Conservation (phyloP, 2,797 vertebrate genomes). For the Cuniculus paca region DNA sequence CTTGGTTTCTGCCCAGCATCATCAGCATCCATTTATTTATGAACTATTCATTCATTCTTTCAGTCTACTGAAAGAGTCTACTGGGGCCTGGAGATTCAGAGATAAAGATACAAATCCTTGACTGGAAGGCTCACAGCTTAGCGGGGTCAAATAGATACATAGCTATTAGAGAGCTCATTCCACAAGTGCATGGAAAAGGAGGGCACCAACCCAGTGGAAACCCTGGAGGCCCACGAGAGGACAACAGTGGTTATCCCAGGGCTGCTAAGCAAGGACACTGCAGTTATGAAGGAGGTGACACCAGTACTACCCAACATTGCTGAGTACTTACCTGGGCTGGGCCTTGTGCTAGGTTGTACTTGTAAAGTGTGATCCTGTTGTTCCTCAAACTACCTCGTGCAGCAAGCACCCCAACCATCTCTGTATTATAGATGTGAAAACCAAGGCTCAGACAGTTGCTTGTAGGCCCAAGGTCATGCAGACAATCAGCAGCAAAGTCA, state of each 20-base stretch:
- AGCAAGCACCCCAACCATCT: not conserved
- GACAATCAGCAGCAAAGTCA: not conserved
- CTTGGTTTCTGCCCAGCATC: not conserved
- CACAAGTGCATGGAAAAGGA: not conserved
- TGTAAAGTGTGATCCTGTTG: not conserved
- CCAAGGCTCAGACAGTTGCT: not conserved
- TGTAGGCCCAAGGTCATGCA: not conserved
- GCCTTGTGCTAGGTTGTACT: not conserved
- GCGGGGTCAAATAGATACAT: not conserved
- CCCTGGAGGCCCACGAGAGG: not conserved
- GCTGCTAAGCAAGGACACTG: not conserved
- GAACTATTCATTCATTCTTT: not conserved
- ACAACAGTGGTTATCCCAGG: not conserved
- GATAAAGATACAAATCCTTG: not conserved
- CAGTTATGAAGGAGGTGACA: not conserved
- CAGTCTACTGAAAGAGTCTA: no score
- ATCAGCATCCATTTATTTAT: not conserved
- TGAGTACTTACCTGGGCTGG: not conserved
- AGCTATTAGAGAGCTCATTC: not conserved
- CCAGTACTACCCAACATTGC: no score
- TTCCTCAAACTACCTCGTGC: not conserved
- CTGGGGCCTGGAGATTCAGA: not conserved
- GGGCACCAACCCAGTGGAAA: not conserved
- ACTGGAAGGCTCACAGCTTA: not conserved
- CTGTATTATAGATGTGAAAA: not conserved